Base-by-base conservation (phyloP, 2,888 invertebrate genomes). In the Dryococelus australis region DNA sequence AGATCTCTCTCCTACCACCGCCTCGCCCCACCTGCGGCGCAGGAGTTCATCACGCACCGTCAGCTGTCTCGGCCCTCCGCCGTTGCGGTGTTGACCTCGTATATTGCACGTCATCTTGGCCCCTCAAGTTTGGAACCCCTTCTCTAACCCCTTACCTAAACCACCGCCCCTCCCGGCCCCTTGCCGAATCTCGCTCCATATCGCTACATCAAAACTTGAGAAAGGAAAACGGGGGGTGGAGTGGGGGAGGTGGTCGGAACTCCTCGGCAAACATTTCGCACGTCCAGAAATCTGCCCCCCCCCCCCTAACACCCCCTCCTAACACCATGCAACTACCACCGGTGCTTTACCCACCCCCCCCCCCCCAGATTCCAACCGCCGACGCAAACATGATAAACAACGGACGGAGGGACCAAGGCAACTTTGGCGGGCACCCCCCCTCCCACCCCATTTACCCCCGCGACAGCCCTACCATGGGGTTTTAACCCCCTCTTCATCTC, bases 251-350 rank as follows among this genome's bases (percentile, higher is more conserved):
- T 16, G 85, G 43, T 20, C 26, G 85, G 47, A 43, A 51, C 47
- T 85, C 85, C 47, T 16, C 43, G 43, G 43, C 47, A 85, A 85
- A 51, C 51, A 85, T 85, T n/a, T 85, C 51, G 85, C 85, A 51
- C 43, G 51, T 85, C 84, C 35, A 51, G 51, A 47, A 85, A 85
- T 47, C 43, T 53, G 65, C 10, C 4, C 16, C 65, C 13, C 8
- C 65, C 65, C 65, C 65, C 65, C 16, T 24, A 8, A 65, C 65
- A 16, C 65, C 65, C 16, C 65, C n/a, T n/a, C n/a, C n/a, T n/a
- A n/a, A 8, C 51, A 13, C 51, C 51, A 13, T 10, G 51, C 51
- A 10, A 8, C 51, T 13, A 13, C 10, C 13, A n/a, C n/a, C n/a
- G n/a, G n/a, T n/a, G 65, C 65, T 65, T 65, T 65, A 24, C n/a